These are phyloP conservation scores for Corythornis leucogaster DNA, from an alignment of 2,797 vertebrate species.

Conservation along the genomic window DNA sequence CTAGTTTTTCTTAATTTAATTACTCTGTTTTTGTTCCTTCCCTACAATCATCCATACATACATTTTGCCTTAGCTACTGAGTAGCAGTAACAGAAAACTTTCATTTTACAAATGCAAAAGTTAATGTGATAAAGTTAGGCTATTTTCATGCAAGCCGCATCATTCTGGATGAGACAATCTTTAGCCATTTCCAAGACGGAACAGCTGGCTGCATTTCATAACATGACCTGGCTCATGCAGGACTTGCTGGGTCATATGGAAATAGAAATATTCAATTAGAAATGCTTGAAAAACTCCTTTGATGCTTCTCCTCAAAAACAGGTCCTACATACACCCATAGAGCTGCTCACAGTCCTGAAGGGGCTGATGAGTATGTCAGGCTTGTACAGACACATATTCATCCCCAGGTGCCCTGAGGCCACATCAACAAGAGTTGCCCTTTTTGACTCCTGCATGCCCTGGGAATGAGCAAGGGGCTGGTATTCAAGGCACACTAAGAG, in stretches of 20 bases:
- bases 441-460: not conserved
- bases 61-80: not conserved
- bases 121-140: not conserved
- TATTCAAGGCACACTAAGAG: not conserved
- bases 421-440: not conserved
- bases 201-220: not conserved
- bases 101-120: not conserved
- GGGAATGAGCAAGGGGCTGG: rapidly evolving
- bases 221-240: not conserved
- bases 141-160: not conserved
- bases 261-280: not conserved
- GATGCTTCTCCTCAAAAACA: not conserved
- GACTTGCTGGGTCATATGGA: not conserved
- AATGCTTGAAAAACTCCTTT: not conserved
- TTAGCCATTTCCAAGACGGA: not conserved
- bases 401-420: not conserved
- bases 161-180: not conserved
- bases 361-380: not conserved
- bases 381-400: not conserved
- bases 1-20: not conserved
- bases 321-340: not conserved
- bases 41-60: not conserved
- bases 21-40: not conserved
- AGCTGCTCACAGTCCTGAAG: not conserved
- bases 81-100: not conserved